A percentile compares a stretch with the other conserved stretches of the same genome.
These are phyloP conservation scores for Pegoplata infirma DNA, from an alignment of 2,888 invertebrate species.

Conservation along the genomic window DNA sequence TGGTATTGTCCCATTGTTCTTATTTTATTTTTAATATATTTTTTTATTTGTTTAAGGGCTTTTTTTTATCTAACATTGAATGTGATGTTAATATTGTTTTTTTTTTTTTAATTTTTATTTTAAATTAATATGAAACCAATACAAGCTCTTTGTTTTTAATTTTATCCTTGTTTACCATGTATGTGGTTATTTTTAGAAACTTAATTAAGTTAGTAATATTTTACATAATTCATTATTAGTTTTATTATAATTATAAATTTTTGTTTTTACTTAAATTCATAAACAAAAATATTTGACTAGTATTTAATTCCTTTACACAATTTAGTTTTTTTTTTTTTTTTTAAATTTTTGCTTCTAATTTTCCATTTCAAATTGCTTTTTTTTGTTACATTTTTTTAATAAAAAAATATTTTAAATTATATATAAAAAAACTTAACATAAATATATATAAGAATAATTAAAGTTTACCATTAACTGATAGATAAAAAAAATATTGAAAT, in stretches of 20 bases:
- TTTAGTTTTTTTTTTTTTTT: slow-evolving; percentile 56
- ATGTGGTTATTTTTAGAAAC: slow-evolving; percentile 42
- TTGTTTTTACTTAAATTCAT: slow-evolving; percentile 68
- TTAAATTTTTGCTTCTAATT: slow-evolving; percentile 47
- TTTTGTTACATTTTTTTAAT: slow-evolving; percentile 58
- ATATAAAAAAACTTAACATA: slow-evolving; percentile 28
- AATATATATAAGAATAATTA: slow-evolving; percentile 9
- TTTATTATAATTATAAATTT: slow-evolving; percentile 37
- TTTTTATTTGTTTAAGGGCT: slow-evolving; percentile 54
- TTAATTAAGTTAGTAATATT: slow-evolving; percentile 59
- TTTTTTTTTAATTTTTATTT: slow-evolving; percentile 17
- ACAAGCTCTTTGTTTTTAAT: slow-evolving; percentile 37
- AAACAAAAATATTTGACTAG: slow-evolving; percentile 74
- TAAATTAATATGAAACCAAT: slow-evolving; percentile 52
- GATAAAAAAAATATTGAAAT: neutral
- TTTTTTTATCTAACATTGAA: slow-evolving; percentile 53
- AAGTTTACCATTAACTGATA: neutral
- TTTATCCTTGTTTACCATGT: slow-evolving; percentile 44
- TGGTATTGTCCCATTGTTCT: too few species aligned
- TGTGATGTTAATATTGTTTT: slow-evolving; percentile 49
- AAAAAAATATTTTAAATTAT: slow-evolving; percentile 21
- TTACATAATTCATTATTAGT: slow-evolving; percentile 58
- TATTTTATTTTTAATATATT: slow-evolving; percentile 61
- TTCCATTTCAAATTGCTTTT: slow-evolving; percentile 57
- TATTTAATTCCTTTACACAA: slow-evolving; percentile 73